A percentile compares a stretch with the other conserved stretches of the same genome.
Evolutionary conservation across 1,140 invertebrate species (phyloP).

Genomic region (Drosophila auraria): DNA sequence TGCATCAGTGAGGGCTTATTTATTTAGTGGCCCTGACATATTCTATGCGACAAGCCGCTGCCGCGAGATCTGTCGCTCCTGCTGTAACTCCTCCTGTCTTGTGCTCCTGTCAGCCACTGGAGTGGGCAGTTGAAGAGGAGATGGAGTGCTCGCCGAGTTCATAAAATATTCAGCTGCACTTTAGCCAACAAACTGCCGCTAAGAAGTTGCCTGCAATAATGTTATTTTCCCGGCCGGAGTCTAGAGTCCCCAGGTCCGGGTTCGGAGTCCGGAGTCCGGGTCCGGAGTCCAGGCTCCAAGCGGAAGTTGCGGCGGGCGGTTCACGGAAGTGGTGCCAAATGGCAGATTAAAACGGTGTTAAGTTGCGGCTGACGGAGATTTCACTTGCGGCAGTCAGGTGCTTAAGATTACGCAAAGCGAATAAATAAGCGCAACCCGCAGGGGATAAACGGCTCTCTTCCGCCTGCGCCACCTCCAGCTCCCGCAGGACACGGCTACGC

Average conservation of each 20-base stretch:
- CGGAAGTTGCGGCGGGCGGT: conserved; percentile 58
- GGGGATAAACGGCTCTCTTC: conserved; percentile 39
- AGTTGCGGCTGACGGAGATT: conserved; percentile 64
- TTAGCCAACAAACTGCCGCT: conserved; percentile 73
- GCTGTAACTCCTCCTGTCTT: conserved; percentile 14
- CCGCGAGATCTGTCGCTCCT: conserved; percentile 42
- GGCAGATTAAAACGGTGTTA: conserved; percentile 80
- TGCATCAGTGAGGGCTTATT: conserved; percentile 51
- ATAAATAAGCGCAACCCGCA: conserved; percentile 60
- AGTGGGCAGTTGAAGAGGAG: conserved; percentile 60
- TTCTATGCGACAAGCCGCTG: conserved; percentile 45
- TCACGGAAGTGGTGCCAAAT: conserved; percentile 75
- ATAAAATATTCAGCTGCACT: conserved; percentile 82
- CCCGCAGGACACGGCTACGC: conserved; percentile 24
- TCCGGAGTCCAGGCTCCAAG: conserved; percentile 20
- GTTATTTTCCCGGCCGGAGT: conserved; percentile 66
- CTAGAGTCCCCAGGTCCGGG: conserved; percentile 12
- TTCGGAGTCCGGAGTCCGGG: conserved; percentile 4
- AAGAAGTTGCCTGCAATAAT: conserved; percentile 80
- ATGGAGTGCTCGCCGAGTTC: conserved; percentile 75
- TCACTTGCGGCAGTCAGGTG: conserved; percentile 54
- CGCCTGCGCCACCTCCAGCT: conserved; percentile 15
- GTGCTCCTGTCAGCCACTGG: conserved; percentile 20
- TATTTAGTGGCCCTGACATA: conserved; percentile 61
- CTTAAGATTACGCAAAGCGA: conserved; percentile 58